Evolutionary conservation across 2,797 vertebrate species (phyloP), one percentile per base, ranked within the genome.

Genomic region (Sandelia bainsii): DNA sequence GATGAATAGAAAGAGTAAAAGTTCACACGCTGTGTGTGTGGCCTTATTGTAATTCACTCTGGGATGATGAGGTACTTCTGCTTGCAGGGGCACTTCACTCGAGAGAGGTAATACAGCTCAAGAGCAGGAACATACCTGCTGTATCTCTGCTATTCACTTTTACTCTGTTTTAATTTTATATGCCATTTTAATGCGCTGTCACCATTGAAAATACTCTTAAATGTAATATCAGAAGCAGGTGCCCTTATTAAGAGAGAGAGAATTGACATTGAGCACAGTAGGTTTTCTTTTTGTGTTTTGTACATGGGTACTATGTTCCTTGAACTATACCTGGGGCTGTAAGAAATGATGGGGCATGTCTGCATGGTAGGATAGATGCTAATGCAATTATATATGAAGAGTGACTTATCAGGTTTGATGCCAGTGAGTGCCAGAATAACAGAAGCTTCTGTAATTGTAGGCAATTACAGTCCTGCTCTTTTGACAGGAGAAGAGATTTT

Each of bases 271-370:
- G 22, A 39, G 27, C 2, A 7, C 56, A 2, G 74, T 53, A 1
- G 74, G 44, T 58, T 71, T 37, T n/a, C 4, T 46, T 61, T 83
- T 20, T n/a, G 20, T 22, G 46, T 57, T 57, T 77, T 64, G 22
- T 67, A 60, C 62, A 27, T 69, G 67, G 56, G 61, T 62, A 54
- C 54, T 42, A 58, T 20, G 40, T 49, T 85, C 34, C 52, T 59
- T 70, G 32, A 85, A 62, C 54, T 67, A 14, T 19, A 84, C 89
- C 86, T 22, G 52, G 80, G 79, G 87, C 79, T 63, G 34, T 5
- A 69, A 75, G 77, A 83, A 81, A 78, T 76, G 88, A 92, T 79
- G 63, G 75, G 79, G 89, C 89, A 90, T 89, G 90, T 86, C 81
- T 85, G 72, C 46, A 49, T 79, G 48, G 67, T 78, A 61, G 74